phyloP scores from a whole-genome alignment of 2,888 invertebrate species.

The Gisinianus flammeolus region DNA sequence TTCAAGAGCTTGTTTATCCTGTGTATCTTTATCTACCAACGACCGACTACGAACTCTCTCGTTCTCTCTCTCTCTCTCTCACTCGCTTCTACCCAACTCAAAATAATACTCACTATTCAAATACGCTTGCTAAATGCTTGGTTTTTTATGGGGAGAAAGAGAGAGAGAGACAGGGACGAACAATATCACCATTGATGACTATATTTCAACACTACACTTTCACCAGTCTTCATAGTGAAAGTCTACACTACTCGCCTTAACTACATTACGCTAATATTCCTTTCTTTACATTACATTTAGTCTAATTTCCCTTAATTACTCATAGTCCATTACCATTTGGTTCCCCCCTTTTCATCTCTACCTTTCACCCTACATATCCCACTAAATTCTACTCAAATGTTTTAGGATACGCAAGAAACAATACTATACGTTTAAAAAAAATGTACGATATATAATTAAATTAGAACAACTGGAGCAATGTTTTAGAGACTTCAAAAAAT shows the following conservation, averaged over 20 bases:
- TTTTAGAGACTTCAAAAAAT: no score
- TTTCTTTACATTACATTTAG: no score
- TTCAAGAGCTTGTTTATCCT: slow-evolving; percentile 29
- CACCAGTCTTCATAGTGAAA: neutral
- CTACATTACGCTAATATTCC: neutral
- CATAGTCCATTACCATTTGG: no score
- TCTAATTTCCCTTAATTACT: no score
- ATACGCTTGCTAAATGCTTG: neutral
- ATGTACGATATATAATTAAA: no score
- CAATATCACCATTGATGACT: neutral
- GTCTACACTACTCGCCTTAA: neutral
- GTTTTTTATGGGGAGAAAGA: neutral
- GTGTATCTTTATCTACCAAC: neutral
- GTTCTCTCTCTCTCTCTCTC: neutral
- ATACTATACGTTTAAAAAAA: no score
- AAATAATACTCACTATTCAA: neutral
- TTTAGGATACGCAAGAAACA: no score
- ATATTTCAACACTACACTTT: neutral
- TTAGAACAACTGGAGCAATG: no score
- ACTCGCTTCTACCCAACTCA: neutral
- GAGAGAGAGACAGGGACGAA: neutral
- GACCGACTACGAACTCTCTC: neutral
- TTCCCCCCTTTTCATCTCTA: no score
- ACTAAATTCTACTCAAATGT: no score
- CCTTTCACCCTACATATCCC: no score